Evolutionary conservation across 2,888 invertebrate species (phyloP).

Genomic region (Lasioglossum figueresi): DNA sequence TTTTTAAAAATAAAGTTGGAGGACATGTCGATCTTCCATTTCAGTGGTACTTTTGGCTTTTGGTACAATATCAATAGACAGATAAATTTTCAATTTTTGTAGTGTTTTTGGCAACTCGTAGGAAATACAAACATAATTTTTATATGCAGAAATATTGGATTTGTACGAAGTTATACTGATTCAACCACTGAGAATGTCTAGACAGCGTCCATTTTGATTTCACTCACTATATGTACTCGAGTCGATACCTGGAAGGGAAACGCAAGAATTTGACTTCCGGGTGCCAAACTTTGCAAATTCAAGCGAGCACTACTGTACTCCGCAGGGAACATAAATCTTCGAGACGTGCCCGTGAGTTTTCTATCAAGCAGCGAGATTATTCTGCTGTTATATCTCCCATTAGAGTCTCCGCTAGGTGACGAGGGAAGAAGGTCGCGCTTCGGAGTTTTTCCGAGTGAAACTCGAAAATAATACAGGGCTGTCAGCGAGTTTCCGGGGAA

Average conservation of each 20-base stretch:
- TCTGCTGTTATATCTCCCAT: slow-evolving; percentile 47
- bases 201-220: too few species aligned
- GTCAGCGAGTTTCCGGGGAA: slow-evolving; percentile 31
- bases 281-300: neutral
- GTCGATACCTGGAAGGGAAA: neutral
- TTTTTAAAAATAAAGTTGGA: too few species aligned
- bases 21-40: too few species aligned
- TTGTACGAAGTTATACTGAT: neutral
- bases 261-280: neutral
- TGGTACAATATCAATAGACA: too few species aligned
- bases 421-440: slow-evolving; percentile 24
- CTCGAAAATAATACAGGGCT: slow-evolving; percentile 51
- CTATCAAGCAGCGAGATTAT: slow-evolving; percentile 49
- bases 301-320: neutral
- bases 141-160: neutral
- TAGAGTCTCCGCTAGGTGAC: slow-evolving; percentile 31
- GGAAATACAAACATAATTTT: neutral
- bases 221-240: too few species aligned
- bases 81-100: too few species aligned
- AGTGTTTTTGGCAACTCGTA: neutral
- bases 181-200: neutral
- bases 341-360: slow-evolving; percentile 43
- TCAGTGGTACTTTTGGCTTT: too few species aligned
- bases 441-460: slow-evolving; percentile 6
- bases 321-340: slow-evolving; percentile 41